These are phyloP conservation scores for Phymorhynchus buccinoides DNA, from an alignment of 1,140 invertebrate species.

Conservation along the genomic window DNA sequence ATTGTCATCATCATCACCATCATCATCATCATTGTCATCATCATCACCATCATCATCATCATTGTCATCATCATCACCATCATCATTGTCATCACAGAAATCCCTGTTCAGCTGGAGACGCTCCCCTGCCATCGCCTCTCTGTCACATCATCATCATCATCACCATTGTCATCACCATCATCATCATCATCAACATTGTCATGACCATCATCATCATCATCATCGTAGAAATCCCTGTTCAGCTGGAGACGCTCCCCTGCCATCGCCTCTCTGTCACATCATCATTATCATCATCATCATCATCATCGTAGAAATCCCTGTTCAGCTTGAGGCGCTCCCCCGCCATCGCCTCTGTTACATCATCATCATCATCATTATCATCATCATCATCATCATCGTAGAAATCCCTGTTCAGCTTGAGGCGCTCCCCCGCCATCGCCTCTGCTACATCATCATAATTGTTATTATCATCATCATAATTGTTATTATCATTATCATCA, in stretches of 20 bases:
- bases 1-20: constrained; percentile 93
- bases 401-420: constrained; percentile 91
- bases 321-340: constrained; percentile 90
- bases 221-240: constrained; percentile 92
- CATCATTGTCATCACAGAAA: constrained; percentile 95
- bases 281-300: no score
- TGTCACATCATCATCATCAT: constrained; percentile 74
- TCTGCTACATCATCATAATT: constrained; percentile 80
- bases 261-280: constrained; percentile 91
- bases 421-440: constrained; percentile 88
- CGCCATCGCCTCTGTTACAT: no score
- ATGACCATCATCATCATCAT: no score
- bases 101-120: constrained; percentile 89
- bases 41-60: no score
- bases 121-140: constrained; percentile 91
- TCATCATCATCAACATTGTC: no score
- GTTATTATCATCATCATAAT: no score
- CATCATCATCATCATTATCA: no score
- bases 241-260: constrained; percentile 89
- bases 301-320: constrained; percentile 90
- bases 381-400: constrained; percentile 95
- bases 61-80: no score
- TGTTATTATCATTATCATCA: no score
- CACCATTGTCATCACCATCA: no score
- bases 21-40: constrained; percentile 79